Evolutionary conservation across 2,797 vertebrate genomes (phyloP), one percentile per base, ranked within the genome.

Genomic region (Tenualosa thibaudeaui): DNA sequence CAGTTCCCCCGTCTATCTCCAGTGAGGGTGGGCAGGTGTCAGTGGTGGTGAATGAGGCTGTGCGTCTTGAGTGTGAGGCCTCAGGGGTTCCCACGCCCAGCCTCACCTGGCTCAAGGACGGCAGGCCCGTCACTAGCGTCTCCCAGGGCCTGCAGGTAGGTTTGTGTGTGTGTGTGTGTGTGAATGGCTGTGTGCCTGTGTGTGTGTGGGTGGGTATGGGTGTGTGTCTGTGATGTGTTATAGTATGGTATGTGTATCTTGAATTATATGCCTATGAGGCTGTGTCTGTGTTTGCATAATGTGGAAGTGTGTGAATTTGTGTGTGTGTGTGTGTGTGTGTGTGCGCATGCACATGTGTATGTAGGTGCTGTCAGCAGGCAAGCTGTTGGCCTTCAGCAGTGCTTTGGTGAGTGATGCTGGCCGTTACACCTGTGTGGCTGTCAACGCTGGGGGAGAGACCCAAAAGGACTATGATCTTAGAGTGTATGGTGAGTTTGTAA

Each of bases 21-120:
- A 97, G 96, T 84, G 95, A 94, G 82, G 96, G 93, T 51, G 95
- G 95, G 2, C 92, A 88, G 56, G 93, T 96, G 81, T 95, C 96
- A 0, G 97, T 97, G 84, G 96, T 99, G 86, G 96, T 99, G 82
- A 99, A 98, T 85, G 96, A 98, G 71, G 92, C 92, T 0, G 95
- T 96, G 86, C 95, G 92, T 62, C 92, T 99, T 90, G 96, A 97
- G 86, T 99, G 98, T 88, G 97, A 99, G 92, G 97, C 97, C 71
- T 95, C 96, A 5, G 98, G 98, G 1, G 96, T 98, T 85, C 98
- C 98, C 3, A 89, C 88, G n/a, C 98, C 98, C 15, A 97, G 96
- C 92, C 95, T 99, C 90, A 99, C 98, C 0, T 99, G 98, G 98
- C 91, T 99, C 81, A 99, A 99, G 93, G 98, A 99, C 22, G 97